phyloP scores from a whole-genome alignment of 2,113 vertebrate genomes.

The Pandion haliaetus region DNA sequence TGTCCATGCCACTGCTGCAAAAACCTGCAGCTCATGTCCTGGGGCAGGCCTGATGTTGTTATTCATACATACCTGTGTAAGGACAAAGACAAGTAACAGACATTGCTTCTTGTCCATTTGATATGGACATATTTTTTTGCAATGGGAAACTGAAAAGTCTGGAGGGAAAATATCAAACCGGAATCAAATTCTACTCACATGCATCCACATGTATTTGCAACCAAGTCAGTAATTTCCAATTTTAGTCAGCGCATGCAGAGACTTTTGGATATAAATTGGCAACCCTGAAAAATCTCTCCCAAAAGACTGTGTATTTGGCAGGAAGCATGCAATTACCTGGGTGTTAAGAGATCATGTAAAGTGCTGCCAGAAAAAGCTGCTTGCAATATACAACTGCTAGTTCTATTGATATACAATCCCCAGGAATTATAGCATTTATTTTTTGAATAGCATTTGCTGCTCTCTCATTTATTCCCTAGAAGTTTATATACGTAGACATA shows the following conservation, averaged over 20 bases:
- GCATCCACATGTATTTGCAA: neutral
- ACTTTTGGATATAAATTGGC: neutral
- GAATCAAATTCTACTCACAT: neutral
- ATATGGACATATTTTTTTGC: neutral
- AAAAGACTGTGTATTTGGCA: neutral
- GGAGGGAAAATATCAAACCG: neutral
- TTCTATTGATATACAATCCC: neutral
- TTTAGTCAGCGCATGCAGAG: neutral
- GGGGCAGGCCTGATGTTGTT: neutral
- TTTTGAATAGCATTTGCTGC: neutral
- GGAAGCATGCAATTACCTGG: neutral
- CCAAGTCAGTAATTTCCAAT: neutral
- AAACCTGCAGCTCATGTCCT: neutral
- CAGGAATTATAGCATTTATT: neutral
- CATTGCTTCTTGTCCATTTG: neutral
- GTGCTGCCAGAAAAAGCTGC: neutral
- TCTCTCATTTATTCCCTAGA: neutral
- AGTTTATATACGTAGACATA: neutral
- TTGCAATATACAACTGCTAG: neutral
- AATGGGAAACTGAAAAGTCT: neutral
- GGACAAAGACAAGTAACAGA: neutral
- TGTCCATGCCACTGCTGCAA: neutral
- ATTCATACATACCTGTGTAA: neutral
- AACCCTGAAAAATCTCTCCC: neutral
- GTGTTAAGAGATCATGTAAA: neutral